Base-by-base conservation (phyloP, 2,113 vertebrate genomes). In the Ammodramus savannarum region DNA sequence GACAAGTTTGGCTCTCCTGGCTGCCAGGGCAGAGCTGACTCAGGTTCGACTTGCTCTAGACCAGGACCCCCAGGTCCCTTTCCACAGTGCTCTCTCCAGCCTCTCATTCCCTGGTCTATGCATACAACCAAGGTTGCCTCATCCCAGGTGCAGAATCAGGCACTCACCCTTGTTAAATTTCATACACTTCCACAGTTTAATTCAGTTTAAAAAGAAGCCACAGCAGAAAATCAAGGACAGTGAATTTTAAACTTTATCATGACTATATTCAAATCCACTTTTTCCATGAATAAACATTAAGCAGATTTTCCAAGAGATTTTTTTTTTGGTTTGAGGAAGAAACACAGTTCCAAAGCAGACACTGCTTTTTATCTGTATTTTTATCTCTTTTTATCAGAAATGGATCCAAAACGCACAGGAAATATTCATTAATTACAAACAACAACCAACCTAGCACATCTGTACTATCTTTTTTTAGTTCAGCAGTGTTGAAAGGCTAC, bases 41-140 rank as follows among this genome's bases (percentile, higher is more conserved):
- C 38, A 20, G 1, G 1, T 44, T 38, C 52, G 20, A 2, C 10
- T 25, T 38, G 13, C 13, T 16, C 5, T 1, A 0, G 2, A 14
- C 22, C 22, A 44, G 22, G 15, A 51, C 1, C 1, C 18, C 3
- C 6, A 2, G 16, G 5, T n/a, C 14, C 2, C 27, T 52, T 44
- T 59, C 19, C 1, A 0, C 1, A 4, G 31, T 6, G 15, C 11
- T 51, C 9, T 58, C 13, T 29, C 16, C 68, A 66, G 22, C 8
- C 7, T 51, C 32, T 38, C 20, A 2, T 52, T 67, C 16, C 16
- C 32, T 6, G 14, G 16, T 29, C 52, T 59, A 3, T 10, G 20
- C 38, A 21, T 2, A 7, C 13, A 74, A 17, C 6, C 9, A 21
- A 19, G 13, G 7, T 1, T 67, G 38, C 19, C 6, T 29, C 27